Evolutionary conservation across 2,113 vertebrate species (phyloP).

Genomic region (Syrmaticus mikado): DNA sequence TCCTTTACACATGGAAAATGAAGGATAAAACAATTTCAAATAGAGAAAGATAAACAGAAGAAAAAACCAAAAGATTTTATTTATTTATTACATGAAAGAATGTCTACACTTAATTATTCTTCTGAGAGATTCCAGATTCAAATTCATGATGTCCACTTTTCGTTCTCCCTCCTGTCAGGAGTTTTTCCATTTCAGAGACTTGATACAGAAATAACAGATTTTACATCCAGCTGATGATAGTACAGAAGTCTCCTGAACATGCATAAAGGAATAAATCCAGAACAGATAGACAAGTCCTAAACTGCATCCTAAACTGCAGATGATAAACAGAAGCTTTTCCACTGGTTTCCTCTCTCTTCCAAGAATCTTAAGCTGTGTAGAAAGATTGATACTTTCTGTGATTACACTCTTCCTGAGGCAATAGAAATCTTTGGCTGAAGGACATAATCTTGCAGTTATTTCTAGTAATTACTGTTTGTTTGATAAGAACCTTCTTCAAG

Average conservation of each 20-base stretch:
- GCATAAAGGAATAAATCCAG: neutral
- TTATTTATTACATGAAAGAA: neutral
- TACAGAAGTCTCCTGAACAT: neutral
- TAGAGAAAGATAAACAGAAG: neutral
- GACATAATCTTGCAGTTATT: neutral
- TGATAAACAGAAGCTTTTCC: neutral
- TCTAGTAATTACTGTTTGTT: neutral
- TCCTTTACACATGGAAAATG: neutral
- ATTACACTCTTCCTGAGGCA: neutral
- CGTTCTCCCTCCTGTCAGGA: neutral
- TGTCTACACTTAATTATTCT: neutral
- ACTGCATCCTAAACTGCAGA: neutral
- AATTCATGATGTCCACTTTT: neutral
- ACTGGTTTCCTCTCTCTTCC: neutral
- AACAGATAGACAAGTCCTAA: neutral
- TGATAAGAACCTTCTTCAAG: neutral
- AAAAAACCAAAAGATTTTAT: neutral
- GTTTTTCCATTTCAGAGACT: neutral
- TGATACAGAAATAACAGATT: neutral
- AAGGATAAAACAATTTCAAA: neutral
- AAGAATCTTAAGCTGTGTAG: neutral
- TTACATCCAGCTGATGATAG: neutral
- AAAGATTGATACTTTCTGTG: neutral
- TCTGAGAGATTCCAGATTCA: neutral
- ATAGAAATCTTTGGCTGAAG: neutral